These are phyloP conservation scores for Sitobion miscanthi DNA, from an alignment of 1,140 invertebrate species.

Conservation along the genomic window DNA sequence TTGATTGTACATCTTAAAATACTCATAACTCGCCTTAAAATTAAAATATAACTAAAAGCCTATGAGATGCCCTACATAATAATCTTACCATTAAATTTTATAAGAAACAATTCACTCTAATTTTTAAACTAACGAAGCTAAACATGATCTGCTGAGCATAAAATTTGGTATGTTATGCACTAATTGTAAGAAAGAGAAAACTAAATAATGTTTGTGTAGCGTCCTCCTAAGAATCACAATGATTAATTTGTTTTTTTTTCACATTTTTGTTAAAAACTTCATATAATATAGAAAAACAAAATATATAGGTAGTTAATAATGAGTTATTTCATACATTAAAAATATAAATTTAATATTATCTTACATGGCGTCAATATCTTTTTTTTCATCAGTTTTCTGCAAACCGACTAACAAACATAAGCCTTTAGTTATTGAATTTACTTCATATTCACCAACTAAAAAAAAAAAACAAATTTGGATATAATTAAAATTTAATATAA, in stretches of 20 bases:
- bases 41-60: no score
- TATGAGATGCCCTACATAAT: no score
- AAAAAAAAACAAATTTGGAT: constrained; percentile 61
- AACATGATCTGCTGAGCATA: no score
- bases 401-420: constrained; percentile 88
- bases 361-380: constrained; percentile 89
- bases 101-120: no score
- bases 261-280: neutral
- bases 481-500: no score
- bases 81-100: no score
- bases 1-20: no score
- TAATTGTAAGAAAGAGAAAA: no score
- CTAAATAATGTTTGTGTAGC: no score
- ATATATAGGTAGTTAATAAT: neutral
- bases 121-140: no score
- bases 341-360: constrained; percentile 58
- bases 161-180: no score
- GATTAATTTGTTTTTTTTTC: neutral
- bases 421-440: constrained; percentile 84
- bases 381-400: constrained; percentile 74
- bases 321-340: neutral
- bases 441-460: constrained; percentile 77
- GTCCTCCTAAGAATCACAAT: neutral
- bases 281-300: neutral
- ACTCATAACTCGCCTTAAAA: no score